These are phyloP conservation scores for Thamnophis elegans DNA, from an alignment of 2,797 vertebrate genomes.

Conservation along the genomic window DNA sequence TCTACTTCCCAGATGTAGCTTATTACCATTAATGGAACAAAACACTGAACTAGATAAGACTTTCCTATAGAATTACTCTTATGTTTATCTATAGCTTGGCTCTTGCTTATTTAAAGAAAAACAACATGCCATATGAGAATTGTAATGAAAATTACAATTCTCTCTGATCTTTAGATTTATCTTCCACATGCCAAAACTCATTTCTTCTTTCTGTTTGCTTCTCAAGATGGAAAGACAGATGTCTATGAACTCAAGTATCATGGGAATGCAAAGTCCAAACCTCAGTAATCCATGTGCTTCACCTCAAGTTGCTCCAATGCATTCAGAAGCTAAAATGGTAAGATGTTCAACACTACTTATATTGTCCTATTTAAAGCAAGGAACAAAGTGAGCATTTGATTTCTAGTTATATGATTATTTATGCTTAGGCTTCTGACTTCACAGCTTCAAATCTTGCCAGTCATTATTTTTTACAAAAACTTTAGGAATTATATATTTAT, in stretches of 20 bases:
- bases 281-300: slow-evolving; percentile 93
- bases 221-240: slow-evolving; percentile 97
- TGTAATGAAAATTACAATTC: neutral
- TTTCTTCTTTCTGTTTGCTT: slow-evolving; percentile 52
- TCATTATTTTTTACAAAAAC: slow-evolving; percentile 32
- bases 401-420: slow-evolving; percentile 47
- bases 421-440: slow-evolving; percentile 17
- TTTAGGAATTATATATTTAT: slow-evolving; percentile 27
- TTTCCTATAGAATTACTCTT: neutral
- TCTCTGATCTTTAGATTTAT: slow-evolving; percentile 38
- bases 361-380: slow-evolving; percentile 16
- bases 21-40: neutral
- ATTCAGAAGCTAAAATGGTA: slow-evolving; percentile 99
- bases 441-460: slow-evolving; percentile 43
- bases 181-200: slow-evolving; percentile 24
- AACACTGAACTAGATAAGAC: neutral
- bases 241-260: slow-evolving; percentile 96
- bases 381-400: slow-evolving; percentile 51
- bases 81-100: neutral
- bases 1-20: neutral
- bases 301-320: slow-evolving; percentile 94
- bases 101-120: slow-evolving; percentile 49
- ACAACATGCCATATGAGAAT: slow-evolving; percentile 1
- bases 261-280: slow-evolving; percentile 94
- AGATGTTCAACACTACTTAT: slow-evolving; percentile 49